Evolutionary conservation across 2,888 invertebrate genomes (phyloP).

Genomic region (Drosophila cracens): DNA sequence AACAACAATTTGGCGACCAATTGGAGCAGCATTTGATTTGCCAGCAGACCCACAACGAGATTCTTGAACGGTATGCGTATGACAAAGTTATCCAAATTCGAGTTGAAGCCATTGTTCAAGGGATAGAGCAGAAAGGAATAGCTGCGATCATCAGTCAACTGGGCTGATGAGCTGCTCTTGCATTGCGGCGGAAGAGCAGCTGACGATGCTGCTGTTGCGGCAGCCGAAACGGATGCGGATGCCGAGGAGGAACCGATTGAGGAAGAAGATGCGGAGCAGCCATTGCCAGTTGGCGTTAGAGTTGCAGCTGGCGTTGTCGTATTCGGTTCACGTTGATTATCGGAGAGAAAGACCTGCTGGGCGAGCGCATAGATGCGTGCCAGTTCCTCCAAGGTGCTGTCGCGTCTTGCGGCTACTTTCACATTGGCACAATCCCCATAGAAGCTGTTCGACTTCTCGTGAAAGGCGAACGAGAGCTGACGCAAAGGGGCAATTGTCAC

Average conservation of each 20-base stretch:
- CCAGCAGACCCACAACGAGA: slow-evolving; percentile 94
- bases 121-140: slow-evolving; percentile 95
- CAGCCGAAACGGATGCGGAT: background rate
- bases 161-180: slow-evolving; percentile 58
- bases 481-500: slow-evolving; percentile 95
- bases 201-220: slow-evolving; percentile 10
- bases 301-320: slow-evolving; percentile 5
- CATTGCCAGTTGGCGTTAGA: slow-evolving; percentile 5
- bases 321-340: slow-evolving; percentile 84
- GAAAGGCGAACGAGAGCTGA: slow-evolving; percentile 95
- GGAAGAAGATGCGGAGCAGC: background rate
- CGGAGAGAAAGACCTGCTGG: slow-evolving; percentile 93
- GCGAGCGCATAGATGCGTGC: slow-evolving; percentile 94
- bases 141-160: slow-evolving; percentile 92
- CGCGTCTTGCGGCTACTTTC: slow-evolving; percentile 96
- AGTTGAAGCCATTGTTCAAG: slow-evolving; percentile 89
- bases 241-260: background rate
- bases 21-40: slow-evolving; percentile 96
- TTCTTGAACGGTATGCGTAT: slow-evolving; percentile 94
- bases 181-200: slow-evolving; percentile 5
- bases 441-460: slow-evolving; percentile 96
- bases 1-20: slow-evolving; percentile 94
- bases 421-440: slow-evolving; percentile 96
- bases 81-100: slow-evolving; percentile 91
- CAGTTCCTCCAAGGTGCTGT: slow-evolving; percentile 93